Percentiles rank a stretch among this genome's conserved stretches.
phyloP scores from a whole-genome alignment of 2,113 vertebrate species.

The Phalacrocorax carbo region DNA sequence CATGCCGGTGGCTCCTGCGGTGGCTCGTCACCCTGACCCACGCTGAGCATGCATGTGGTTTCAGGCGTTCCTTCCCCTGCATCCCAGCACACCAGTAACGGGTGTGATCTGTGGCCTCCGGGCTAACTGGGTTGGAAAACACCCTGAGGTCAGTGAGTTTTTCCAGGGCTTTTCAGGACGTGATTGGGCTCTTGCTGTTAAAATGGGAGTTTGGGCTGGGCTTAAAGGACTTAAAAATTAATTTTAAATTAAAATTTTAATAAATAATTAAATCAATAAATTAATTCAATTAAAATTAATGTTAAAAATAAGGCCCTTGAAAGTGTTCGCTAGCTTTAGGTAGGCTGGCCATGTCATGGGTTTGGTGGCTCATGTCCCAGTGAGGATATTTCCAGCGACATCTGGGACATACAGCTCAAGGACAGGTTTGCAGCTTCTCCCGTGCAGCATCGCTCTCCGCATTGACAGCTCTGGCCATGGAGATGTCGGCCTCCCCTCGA shows the following conservation, averaged over 20 bases:
- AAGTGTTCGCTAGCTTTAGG: accelerated
- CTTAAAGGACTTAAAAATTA: not conserved
- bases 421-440: not conserved
- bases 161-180: not conserved
- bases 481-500: no score
- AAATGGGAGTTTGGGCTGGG: not conserved
- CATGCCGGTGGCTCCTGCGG: no score
- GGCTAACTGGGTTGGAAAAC: not conserved
- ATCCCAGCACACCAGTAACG: not conserved
- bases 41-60: accelerated
- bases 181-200: accelerated
- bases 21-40: accelerated
- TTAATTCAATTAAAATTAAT: not conserved
- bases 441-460: accelerated
- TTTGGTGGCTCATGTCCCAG: not conserved
- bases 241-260: not conserved
- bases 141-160: not conserved
- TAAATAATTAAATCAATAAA: not conserved
- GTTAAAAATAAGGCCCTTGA: not conserved
- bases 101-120: not conserved
- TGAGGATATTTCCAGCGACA: not conserved
- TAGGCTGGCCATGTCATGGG: not conserved
- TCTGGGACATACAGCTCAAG: accelerated
- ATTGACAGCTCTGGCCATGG: not conserved
- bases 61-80: not conserved